These are phyloP conservation scores for Aurelia coerulea DNA, from an alignment of 30 jellyfish, hydroid and myxozoan species.

Conservation along the genomic window DNA sequence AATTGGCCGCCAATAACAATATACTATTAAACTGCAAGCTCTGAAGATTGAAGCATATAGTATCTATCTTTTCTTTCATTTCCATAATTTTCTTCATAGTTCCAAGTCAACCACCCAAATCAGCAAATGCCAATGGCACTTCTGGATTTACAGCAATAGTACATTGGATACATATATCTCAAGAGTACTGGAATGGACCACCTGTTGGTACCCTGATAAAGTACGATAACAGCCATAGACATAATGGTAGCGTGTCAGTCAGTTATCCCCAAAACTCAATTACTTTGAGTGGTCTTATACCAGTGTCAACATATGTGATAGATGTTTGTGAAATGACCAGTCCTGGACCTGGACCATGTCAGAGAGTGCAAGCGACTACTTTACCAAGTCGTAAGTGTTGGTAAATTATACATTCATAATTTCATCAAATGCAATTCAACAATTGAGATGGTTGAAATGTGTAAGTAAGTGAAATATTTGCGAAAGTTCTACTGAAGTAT, in stretches of 20 bases:
- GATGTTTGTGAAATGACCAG: constrained; percentile 70
- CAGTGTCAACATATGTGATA: constrained; percentile 60
- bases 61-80: too few species aligned
- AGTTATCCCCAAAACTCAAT: constrained; percentile 12
- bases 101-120: constrained; percentile 80
- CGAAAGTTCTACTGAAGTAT: too few species aligned
- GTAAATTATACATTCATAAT: too few species aligned
- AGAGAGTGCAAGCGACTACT: constrained; percentile 63
- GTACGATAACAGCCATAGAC: constrained; percentile 14
- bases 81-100: constrained; percentile 18
- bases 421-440: too few species aligned
- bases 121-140: constrained; percentile 35
- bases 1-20: too few species aligned
- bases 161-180: constrained; percentile 59
- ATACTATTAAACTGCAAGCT: too few species aligned
- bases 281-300: constrained; percentile 28
- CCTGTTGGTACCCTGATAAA: constrained; percentile 65
- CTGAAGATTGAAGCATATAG: too few species aligned
- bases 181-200: constrained; percentile 48
- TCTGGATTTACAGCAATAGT: constrained; percentile 54
- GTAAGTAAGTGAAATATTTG: too few species aligned
- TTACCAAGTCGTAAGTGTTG: constrained; percentile 54
- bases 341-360: constrained; percentile 83
- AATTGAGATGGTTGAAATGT: too few species aligned
- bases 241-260: constrained; percentile 19